Base-by-base conservation (phyloP, 64 coral and sea anemone genomes). In the Stylophora pistillata region DNA sequence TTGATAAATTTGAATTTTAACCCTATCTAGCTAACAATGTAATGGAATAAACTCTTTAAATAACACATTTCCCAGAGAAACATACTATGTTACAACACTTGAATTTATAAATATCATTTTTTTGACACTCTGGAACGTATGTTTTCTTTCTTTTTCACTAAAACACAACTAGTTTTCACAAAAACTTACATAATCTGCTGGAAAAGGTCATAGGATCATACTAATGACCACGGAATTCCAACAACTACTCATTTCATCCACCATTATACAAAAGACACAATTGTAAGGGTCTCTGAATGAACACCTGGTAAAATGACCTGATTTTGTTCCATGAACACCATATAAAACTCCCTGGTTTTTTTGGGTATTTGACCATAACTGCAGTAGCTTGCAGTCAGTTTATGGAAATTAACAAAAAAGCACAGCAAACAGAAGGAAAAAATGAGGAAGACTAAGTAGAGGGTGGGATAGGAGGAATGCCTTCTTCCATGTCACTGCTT, bases 41-140 rank as follows among this genome's bases (percentile, higher is more conserved):
- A 25, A n/a, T 15, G 62, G 21, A 84, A 84, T 27, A 52, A 53
- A 13, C 30, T 23, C 37, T 69, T 84, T 84, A 84, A 84, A 84
- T 84, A 84, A 63, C 60, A 84, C 62, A 53, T 66, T 26, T 53
- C 23, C 58, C 69, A 18, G 0, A 47, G 58, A 62, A 84, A 84
- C 33, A 69, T 69, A 65, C 33, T 84, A 84, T 69, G 23, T 84
- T 84, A 84, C 80, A 84, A 25, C 60, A 70, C 34, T 84, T 84
- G 9, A 68, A n/a, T 68, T 68, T 69, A 69, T 84, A 84, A 84
- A 84, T 84, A 84, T 16, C 53, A 69, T 84, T 84, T 64, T 52
- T 37, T 63, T 13, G 3, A 3, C 17, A 69, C 80, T 17, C 30
- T 64, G 18, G 17, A 16, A 69, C 13, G 62, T 82, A 82, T 53